Percentiles rank a stretch among this genome's conserved stretches.
Evolutionary conservation across 2,888 invertebrate species (phyloP).

Genomic region (Drosophila vallismaia): DNA sequence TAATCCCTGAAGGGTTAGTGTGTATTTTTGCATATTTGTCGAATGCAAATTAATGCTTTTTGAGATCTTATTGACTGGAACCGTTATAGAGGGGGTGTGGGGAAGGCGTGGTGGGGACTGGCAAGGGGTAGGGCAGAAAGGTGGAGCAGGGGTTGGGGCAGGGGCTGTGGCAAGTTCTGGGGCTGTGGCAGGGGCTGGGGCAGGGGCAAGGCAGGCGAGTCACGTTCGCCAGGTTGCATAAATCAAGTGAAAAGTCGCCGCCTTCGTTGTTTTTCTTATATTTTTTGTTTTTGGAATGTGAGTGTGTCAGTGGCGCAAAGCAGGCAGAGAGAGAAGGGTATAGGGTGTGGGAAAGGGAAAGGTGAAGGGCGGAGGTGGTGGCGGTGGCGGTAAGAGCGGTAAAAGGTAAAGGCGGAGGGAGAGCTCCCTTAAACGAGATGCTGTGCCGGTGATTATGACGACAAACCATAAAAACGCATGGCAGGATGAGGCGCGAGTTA

Average conservation of each 20-base stretch:
- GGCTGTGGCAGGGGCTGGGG: not conserved
- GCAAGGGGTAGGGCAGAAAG: not conserved
- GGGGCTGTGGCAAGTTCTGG: not conserved
- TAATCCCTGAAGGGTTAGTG: not conserved
- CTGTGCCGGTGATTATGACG: constrained; percentile 73
- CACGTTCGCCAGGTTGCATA: constrained; percentile 50
- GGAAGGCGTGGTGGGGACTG: not conserved
- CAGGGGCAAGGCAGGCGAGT: constrained; percentile 22
- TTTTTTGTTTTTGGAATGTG: constrained; percentile 17
- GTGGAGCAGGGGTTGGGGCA: not conserved
- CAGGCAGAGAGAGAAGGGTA: not conserved
- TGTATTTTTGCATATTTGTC: constrained; percentile 5
- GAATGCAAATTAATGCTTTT: constrained; percentile 17
- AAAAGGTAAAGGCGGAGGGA: constrained; percentile 1
- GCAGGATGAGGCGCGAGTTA: constrained; percentile 59
- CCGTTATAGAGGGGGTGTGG: constrained; percentile 22
- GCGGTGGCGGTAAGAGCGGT: not conserved
- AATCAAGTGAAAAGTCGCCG: constrained; percentile 60
- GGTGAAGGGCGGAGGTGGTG: not conserved
- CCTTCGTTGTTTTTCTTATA: constrained; percentile 3
- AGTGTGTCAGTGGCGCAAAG: constrained; percentile 64
- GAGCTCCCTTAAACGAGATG: constrained; percentile 41
- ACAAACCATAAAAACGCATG: constrained; percentile 72
- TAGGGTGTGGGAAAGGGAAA: not conserved
- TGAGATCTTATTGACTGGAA: constrained; percentile 13